Evolutionary conservation across 2,797 vertebrate species (phyloP).

Genomic region (Triplophysa yarkandensis): DNA sequence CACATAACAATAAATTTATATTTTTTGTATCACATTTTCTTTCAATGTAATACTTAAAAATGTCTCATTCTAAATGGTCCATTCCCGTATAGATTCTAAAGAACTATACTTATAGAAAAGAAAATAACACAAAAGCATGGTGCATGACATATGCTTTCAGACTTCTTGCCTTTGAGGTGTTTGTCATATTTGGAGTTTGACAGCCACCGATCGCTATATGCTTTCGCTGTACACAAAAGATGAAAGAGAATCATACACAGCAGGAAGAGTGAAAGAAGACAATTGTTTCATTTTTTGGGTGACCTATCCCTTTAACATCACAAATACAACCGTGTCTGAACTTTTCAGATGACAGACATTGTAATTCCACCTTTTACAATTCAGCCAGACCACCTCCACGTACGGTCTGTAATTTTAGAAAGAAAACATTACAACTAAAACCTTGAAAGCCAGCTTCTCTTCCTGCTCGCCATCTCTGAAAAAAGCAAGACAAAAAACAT

Average conservation of each 20-base stretch:
- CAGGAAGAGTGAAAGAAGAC: background rate
- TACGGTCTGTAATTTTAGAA: slow-evolving; percentile 29
- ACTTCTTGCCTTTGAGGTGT: background rate
- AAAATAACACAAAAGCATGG: too few species aligned
- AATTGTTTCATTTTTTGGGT: background rate
- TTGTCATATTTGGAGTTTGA: background rate
- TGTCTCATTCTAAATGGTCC: too few species aligned
- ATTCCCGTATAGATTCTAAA: too few species aligned
- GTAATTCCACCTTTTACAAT: slow-evolving; percentile 34
- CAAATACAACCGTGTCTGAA: slow-evolving; percentile 17
- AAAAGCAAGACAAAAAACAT: slow-evolving; percentile 9
- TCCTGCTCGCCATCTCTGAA: background rate
- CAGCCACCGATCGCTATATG: background rate
- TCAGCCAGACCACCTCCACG: slow-evolving; percentile 1
- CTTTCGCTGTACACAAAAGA: background rate
- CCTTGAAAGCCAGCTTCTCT: slow-evolving; percentile 6
- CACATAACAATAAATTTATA: too few species aligned
- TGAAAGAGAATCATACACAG: background rate
- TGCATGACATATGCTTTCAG: background rate
- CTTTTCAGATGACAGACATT: slow-evolving; percentile 32
- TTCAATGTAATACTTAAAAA: too few species aligned
- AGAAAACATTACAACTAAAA: slow-evolving; percentile 40
- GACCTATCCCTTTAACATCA: slow-evolving; percentile 7
- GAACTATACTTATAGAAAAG: too few species aligned
- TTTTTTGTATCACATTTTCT: too few species aligned